A percentile compares a stretch with the other conserved stretches of the same genome.
phyloP scores from a whole-genome alignment of 2,113 vertebrate species.

The Andinoacara biseriatus region DNA sequence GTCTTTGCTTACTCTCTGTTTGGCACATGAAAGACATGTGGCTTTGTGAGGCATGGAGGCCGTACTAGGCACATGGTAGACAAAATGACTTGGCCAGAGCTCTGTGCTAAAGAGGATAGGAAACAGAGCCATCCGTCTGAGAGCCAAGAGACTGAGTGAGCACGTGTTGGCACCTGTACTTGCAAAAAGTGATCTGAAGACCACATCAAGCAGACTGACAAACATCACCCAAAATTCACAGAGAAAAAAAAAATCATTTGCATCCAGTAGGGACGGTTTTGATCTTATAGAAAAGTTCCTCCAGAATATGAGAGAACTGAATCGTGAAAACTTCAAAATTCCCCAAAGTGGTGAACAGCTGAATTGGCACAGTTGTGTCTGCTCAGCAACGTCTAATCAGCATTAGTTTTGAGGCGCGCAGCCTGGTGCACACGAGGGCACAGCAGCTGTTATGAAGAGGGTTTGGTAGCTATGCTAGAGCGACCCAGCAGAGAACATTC shows the following conservation, averaged over 20 bases:
- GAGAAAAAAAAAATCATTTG: neutral
- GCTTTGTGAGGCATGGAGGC: constrained; percentile 53
- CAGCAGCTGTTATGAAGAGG: constrained; percentile 6
- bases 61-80: constrained; percentile 39
- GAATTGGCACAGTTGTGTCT: constrained; percentile 2
- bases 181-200: constrained; percentile 4
- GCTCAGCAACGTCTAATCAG: constrained; percentile 2
- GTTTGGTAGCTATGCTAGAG: neutral
- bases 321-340: neutral
- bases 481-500: neutral
- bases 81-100: constrained; percentile 47
- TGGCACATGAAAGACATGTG: constrained; percentile 66
- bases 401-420: constrained; percentile 19
- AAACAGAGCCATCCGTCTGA: constrained; percentile 18
- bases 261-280: neutral
- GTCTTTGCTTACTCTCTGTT: constrained; percentile 54
- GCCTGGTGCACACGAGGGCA: constrained; percentile 28
- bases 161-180: constrained; percentile 10
- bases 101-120: constrained; percentile 21
- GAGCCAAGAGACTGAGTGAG: neutral
- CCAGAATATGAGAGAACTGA: neutral
- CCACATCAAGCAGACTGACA: neutral
- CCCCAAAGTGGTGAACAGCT: constrained; percentile 9
- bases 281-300: neutral
- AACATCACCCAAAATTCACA: neutral